Percentiles rank a stretch among this genome's conserved stretches.
Evolutionary conservation across 1,140 invertebrate genomes (phyloP).

Genomic region (Bursaphelenchus mucronatus): DNA sequence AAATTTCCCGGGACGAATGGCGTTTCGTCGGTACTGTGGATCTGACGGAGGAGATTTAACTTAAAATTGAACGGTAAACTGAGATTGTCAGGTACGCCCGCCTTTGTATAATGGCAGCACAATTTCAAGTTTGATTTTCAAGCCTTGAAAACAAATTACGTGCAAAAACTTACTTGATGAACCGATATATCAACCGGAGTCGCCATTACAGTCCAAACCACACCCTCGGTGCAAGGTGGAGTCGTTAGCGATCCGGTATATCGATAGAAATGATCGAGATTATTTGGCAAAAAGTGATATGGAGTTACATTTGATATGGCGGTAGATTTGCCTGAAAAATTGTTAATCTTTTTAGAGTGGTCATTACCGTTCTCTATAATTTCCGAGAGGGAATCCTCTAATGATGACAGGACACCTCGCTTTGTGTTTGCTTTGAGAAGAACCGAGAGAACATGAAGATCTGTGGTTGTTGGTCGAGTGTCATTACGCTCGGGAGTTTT

Average conservation of each 20-base stretch:
- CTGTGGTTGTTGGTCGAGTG: neutral
- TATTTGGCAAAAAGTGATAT: conserved; percentile 5
- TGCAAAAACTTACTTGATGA: neutral
- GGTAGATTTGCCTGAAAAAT: neutral
- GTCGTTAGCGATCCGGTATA: neutral
- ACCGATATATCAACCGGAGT: neutral
- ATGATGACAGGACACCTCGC: neutral
- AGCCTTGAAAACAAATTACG: neutral
- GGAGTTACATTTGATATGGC: neutral
- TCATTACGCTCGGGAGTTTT: neutral
- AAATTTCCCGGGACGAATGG: neutral
- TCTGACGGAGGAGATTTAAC: conserved; percentile 1
- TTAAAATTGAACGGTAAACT: neutral
- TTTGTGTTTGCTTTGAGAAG: neutral
- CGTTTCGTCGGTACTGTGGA: neutral
- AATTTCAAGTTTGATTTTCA: no score
- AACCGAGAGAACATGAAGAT: neutral
- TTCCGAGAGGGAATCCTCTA: neutral
- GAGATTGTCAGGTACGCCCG: no score
- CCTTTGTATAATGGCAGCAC: no score
- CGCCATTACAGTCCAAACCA: neutral
- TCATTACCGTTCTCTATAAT: neutral
- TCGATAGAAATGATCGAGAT: neutral
- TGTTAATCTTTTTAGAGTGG: neutral
- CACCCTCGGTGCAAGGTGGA: neutral